phyloP scores from a whole-genome alignment of 2,113 vertebrate genomes.

The Thunnus maccoyii region DNA sequence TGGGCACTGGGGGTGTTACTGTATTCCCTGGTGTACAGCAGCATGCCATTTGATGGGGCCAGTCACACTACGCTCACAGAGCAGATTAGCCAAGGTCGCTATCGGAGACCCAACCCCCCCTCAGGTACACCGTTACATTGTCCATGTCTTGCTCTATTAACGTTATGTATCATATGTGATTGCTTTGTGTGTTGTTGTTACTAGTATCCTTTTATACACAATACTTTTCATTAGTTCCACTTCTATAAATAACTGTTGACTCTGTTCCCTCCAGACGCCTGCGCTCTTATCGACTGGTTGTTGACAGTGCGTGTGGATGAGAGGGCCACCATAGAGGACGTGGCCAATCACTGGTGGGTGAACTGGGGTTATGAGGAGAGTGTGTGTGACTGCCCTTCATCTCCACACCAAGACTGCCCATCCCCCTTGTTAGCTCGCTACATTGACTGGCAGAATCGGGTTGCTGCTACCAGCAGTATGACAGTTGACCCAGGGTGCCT shows the following conservation, averaged over 20 bases:
- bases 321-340: slow-evolving; percentile 86
- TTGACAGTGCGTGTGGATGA: slow-evolving; percentile 81
- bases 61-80: slow-evolving; percentile 81
- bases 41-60: slow-evolving; percentile 86
- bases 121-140: slow-evolving; percentile 78
- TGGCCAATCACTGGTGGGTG: slow-evolving; percentile 89
- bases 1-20: slow-evolving; percentile 88
- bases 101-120: slow-evolving; percentile 80
- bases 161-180: neutral
- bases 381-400: slow-evolving; percentile 82
- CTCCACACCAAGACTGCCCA: slow-evolving; percentile 78
- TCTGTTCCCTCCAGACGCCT: slow-evolving; percentile 78
- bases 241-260: slow-evolving; percentile 46
- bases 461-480: slow-evolving; percentile 39
- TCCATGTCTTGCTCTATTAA: neutral
- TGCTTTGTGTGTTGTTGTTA: neutral
- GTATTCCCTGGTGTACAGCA: slow-evolving; percentile 85
- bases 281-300: slow-evolving; percentile 86
- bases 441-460: slow-evolving; percentile 85
- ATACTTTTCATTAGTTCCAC: neutral
- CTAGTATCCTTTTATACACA: neutral
- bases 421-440: slow-evolving; percentile 84
- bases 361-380: slow-evolving; percentile 85
- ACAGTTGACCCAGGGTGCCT: slow-evolving; percentile 40
- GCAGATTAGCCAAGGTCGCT: slow-evolving; percentile 84